phyloP scores from a whole-genome alignment of 2,113 vertebrate genomes.

The Romanogobio albipinnatus region DNA sequence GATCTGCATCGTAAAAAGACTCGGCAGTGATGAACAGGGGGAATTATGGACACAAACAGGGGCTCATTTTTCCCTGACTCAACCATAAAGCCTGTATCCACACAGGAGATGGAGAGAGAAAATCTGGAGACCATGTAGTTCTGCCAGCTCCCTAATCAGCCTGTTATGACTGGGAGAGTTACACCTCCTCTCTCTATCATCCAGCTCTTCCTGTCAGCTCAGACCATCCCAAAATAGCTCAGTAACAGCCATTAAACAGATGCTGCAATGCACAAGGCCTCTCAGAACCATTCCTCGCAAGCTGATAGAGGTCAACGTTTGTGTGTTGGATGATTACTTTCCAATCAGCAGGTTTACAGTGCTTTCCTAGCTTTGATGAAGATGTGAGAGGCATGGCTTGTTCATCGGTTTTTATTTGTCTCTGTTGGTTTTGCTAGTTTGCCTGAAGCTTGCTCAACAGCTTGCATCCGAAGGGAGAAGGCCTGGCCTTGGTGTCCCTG shows the following conservation, averaged over 20 bases:
- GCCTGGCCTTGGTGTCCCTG: slow-evolving; percentile 66
- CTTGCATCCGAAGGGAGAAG: slow-evolving; percentile 69
- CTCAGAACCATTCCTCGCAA: background rate
- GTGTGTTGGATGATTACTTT: slow-evolving; percentile 15
- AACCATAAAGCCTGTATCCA: slow-evolving; percentile 18
- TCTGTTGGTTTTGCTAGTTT: slow-evolving; percentile 68
- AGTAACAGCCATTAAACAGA: slow-evolving; percentile 41
- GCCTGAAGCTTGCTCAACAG: slow-evolving; percentile 76
- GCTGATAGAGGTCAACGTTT: background rate
- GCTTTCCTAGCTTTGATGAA: slow-evolving; percentile 2
- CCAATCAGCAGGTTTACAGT: background rate
- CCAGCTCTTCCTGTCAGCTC: slow-evolving; percentile 11
- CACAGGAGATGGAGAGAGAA: slow-evolving; percentile 29
- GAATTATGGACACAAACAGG: slow-evolving; percentile 57
- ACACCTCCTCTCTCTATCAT: slow-evolving; percentile 24
- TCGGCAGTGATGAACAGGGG: slow-evolving; percentile 57
- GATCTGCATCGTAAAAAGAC: slow-evolving; percentile 30
- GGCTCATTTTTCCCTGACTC: slow-evolving; percentile 43
- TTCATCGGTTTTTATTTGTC: slow-evolving; percentile 15
- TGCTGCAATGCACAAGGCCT: slow-evolving; percentile 28
- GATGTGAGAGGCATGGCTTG: slow-evolving; percentile 23
- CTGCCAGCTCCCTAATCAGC: slow-evolving; percentile 36
- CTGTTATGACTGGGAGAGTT: slow-evolving; percentile 41
- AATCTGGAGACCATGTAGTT: slow-evolving; percentile 31
- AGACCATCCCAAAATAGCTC: slow-evolving; percentile 36